A percentile compares a stretch with the other conserved stretches of the same genome.
phyloP scores from a whole-genome alignment of 1,140 invertebrate species.

The Leptinotarsa defecta region DNA sequence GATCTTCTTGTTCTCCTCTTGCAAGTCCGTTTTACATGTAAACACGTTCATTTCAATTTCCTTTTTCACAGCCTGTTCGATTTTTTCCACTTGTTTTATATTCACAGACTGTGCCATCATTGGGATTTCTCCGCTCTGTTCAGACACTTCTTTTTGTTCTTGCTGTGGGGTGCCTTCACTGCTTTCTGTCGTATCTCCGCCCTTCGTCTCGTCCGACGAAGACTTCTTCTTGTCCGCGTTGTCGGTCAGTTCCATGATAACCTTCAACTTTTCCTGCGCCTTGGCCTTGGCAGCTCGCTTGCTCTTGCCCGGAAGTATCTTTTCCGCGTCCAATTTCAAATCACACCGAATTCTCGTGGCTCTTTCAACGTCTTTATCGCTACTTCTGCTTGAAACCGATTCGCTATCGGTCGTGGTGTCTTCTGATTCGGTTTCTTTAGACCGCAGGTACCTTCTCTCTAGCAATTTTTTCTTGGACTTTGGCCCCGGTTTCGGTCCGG shows the following conservation, averaged over 20 bases:
- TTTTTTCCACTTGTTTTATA: not conserved
- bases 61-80: slow-evolving; percentile 1
- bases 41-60: slow-evolving; percentile 47
- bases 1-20: slow-evolving; percentile 46
- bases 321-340: not conserved
- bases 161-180: not conserved
- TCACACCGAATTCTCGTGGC: not conserved
- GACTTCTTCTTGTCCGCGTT: not conserved
- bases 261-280: slow-evolving; percentile 37
- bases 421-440: not conserved
- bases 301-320: slow-evolving; percentile 17
- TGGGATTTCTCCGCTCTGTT: not conserved
- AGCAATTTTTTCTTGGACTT: slow-evolving; percentile 28
- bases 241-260: slow-evolving; percentile 31
- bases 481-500: slow-evolving; percentile 31
- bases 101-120: too few relatives aligned
- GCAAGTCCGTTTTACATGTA: slow-evolving; percentile 47
- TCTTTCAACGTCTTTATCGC: not conserved
- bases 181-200: not conserved
- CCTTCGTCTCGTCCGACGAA: not conserved
- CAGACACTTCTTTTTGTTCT: not conserved
- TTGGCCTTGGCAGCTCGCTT: slow-evolving; percentile 38
- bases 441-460: not conserved
- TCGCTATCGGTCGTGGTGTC: not conserved
- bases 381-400: not conserved